Percentiles rank a stretch among this genome's conserved stretches.
Evolutionary conservation across 1,140 invertebrate genomes (phyloP).

Genomic region (Wiebesia pumilae): DNA sequence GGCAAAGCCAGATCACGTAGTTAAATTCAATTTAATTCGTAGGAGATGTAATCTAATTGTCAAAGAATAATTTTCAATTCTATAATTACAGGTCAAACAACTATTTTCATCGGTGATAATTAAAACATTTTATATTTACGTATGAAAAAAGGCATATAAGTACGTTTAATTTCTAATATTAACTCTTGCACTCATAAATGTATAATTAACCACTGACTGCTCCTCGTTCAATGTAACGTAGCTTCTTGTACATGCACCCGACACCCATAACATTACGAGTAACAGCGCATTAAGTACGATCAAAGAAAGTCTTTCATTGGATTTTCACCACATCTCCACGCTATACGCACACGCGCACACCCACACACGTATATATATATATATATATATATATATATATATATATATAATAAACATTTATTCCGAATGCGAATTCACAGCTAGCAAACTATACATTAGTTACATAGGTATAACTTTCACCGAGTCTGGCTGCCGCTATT

Average conservation of each 20-base stretch:
- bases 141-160: not conserved
- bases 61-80: not conserved
- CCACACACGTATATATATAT: too few species aligned
- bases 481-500: not conserved
- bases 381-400: too few species aligned
- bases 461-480: conserved; percentile 13
- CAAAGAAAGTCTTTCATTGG: conserved; percentile 48
- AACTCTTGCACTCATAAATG: not conserved
- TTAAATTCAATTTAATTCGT: not conserved
- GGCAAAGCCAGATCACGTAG: not conserved
- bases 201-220: conserved; percentile 12
- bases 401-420: conserved; percentile 40
- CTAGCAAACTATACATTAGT: not conserved
- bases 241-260: too few species aligned
- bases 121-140: not conserved
- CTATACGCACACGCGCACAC: too few species aligned
- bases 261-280: not conserved
- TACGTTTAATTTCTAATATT: not conserved
- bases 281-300: conserved; percentile 2
- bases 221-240: conserved; percentile 3
- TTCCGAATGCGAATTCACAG: not conserved
- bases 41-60: too few species aligned
- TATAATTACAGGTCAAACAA: not conserved
- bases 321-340: conserved; percentile 23
- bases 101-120: not conserved